Evolutionary conservation across 1,140 invertebrate species (phyloP).

Genomic region (Zelostemma sp.): DNA sequence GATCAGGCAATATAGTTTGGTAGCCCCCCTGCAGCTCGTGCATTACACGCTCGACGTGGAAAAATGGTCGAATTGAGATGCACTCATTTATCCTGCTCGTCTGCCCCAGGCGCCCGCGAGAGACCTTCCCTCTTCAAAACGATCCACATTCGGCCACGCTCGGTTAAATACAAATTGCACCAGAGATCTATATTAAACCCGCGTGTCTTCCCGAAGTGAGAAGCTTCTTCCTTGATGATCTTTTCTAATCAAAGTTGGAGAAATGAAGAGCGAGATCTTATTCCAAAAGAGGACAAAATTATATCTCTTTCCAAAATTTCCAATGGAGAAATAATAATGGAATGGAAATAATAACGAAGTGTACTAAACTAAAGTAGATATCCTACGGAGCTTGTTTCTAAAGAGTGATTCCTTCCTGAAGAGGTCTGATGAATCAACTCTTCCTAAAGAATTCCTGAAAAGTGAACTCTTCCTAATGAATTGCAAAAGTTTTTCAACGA

Average conservation of each 20-base stretch:
- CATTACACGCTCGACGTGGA: conserved; percentile 66
- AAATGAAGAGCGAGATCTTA: too few species aligned
- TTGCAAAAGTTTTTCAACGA: too few species aligned
- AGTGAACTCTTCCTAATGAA: too few species aligned
- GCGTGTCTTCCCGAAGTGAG: background rate
- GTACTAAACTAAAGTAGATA: too few species aligned
- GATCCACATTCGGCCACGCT: conserved; percentile 41
- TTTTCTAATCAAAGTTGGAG: conserved; percentile 66
- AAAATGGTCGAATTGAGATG: conserved; percentile 69
- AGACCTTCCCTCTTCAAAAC: conserved; percentile 5
- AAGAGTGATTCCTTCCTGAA: too few species aligned
- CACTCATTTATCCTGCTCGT: conserved; percentile 68
- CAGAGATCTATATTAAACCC: conserved; percentile 46
- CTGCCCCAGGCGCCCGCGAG: conserved; percentile 35
- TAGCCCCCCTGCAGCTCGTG: conserved; percentile 65
- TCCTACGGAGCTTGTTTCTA: too few species aligned
- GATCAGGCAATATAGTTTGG: conserved; percentile 68
- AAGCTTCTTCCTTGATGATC: conserved; percentile 52
- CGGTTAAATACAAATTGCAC: conserved; percentile 49
- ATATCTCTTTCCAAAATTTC: too few species aligned
- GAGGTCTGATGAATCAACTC: too few species aligned
- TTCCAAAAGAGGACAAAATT: too few species aligned
- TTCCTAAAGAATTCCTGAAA: too few species aligned
- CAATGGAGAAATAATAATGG: too few species aligned
- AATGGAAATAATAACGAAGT: too few species aligned